phyloP scores from a whole-genome alignment of 2,113 vertebrate genomes.

The Gulo gulo region DNA sequence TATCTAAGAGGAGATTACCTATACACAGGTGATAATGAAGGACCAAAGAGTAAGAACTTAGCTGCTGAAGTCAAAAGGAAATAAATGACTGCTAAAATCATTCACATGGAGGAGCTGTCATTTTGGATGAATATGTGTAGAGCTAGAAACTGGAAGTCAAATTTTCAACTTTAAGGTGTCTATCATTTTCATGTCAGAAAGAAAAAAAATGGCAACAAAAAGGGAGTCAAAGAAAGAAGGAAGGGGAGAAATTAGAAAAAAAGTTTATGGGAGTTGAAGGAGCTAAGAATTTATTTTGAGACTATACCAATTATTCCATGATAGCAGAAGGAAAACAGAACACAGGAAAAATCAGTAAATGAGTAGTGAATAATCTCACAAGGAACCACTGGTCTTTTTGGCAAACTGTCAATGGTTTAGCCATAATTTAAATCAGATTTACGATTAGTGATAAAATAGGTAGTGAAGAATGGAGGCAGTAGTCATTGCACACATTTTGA shows the following conservation, averaged over 20 bases:
- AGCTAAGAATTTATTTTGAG: background rate
- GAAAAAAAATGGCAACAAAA: background rate
- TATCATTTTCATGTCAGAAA: background rate
- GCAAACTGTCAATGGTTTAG: background rate
- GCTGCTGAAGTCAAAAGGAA: background rate
- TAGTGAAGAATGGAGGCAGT: background rate
- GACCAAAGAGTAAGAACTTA: background rate
- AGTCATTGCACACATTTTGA: background rate
- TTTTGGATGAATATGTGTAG: background rate
- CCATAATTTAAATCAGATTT: background rate
- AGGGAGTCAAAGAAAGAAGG: accelerated
- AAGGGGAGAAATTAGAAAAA: background rate
- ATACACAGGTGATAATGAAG: background rate
- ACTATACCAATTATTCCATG: background rate
- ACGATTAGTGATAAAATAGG: background rate
- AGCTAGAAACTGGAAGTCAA: background rate
- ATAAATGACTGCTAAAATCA: background rate
- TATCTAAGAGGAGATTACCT: background rate
- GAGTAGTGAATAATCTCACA: background rate
- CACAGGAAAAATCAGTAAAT: background rate
- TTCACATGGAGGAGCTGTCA: background rate
- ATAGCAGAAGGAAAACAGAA: background rate
- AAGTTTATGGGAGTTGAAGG: background rate
- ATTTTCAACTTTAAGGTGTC: background rate
- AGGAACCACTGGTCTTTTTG: background rate